phyloP scores from a whole-genome alignment of 2,888 invertebrate genomes.

The Hirtodrosophila trivittata region DNA sequence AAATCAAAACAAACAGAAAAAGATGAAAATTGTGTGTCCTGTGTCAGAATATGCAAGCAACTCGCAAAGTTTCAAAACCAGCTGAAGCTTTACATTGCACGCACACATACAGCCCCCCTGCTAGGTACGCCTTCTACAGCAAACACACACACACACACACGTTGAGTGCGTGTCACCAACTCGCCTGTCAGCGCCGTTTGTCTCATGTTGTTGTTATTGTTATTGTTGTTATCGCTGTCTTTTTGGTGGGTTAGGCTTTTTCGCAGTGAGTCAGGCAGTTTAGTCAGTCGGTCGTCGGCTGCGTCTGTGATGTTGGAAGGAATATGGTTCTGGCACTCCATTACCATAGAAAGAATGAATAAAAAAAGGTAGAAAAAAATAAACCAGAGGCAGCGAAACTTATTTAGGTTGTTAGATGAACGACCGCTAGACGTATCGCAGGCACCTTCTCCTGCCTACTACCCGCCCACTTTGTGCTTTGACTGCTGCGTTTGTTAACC shows the following conservation, averaged over 20 bases:
- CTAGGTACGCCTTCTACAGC: neutral
- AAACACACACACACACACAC: slow-evolving; percentile 5
- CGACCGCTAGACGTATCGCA: slow-evolving; percentile 54
- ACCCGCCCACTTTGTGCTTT: slow-evolving; percentile 15
- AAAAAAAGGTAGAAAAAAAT: slow-evolving; percentile 27
- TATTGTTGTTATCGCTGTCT: slow-evolving; percentile 16
- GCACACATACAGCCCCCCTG: neutral
- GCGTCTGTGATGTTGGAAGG: slow-evolving; percentile 18
- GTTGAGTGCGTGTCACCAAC: slow-evolving; percentile 28
- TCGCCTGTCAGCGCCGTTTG: slow-evolving; percentile 53
- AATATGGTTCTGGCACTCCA: slow-evolving; percentile 50
- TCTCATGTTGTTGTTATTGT: slow-evolving; percentile 29
- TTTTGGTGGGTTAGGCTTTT: slow-evolving; percentile 47
- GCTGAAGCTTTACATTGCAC: neutral
- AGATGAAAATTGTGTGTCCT: too few relatives aligned
- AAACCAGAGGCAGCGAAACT: slow-evolving; percentile 55
- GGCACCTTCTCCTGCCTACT: neutral
- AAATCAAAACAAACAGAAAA: too few relatives aligned
- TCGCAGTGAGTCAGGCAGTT: slow-evolving; percentile 51
- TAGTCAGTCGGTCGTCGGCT: slow-evolving; percentile 35
- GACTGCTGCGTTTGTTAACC: slow-evolving; percentile 45
- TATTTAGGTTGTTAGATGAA: slow-evolving; percentile 73
- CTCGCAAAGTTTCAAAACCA: neutral
- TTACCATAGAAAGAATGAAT: slow-evolving; percentile 46
- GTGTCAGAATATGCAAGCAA: too few relatives aligned